Conservation (phyloP, 2,888 invertebrate genomes). For the Macrosoma leucophasiata region DNA sequence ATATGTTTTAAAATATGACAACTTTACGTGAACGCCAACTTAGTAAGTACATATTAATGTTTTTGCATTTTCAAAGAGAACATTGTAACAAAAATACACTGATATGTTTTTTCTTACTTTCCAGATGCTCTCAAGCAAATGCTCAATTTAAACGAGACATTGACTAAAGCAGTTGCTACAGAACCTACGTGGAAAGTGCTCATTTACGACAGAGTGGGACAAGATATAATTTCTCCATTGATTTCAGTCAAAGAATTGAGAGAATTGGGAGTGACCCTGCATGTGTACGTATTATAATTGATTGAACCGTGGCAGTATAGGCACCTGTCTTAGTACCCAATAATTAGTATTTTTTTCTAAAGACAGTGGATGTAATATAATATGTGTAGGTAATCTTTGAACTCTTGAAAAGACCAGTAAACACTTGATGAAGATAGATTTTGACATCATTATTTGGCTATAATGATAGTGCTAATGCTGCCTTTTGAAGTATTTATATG, state of each 20-base stretch:
- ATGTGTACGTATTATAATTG: slow-evolving; percentile 84
- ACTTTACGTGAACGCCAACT: slow-evolving; percentile 83
- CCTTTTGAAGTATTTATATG: too few relatives aligned
- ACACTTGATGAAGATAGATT: too few relatives aligned
- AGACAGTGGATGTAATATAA: too few relatives aligned
- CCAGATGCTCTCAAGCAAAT: slow-evolving; percentile 95
- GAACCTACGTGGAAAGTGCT: slow-evolving; percentile 98
- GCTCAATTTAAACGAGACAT: slow-evolving; percentile 92
- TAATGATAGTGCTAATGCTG: too few relatives aligned
- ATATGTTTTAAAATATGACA: slow-evolving; percentile 66
- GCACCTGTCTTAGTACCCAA: too few relatives aligned
- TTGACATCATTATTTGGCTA: too few relatives aligned
- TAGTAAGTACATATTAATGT: slow-evolving; percentile 62
- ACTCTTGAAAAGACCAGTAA: too few relatives aligned
- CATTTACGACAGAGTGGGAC: slow-evolving; percentile 96
- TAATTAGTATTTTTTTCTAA: too few relatives aligned
- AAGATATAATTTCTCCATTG: slow-evolving; percentile 98
- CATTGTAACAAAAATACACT: slow-evolving; percentile 2
- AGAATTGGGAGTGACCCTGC: slow-evolving; percentile 97
- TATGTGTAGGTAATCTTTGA: too few relatives aligned
- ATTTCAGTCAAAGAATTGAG: slow-evolving; percentile 96
- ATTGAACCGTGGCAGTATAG: not conserved
- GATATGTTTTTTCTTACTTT: slow-evolving; percentile 32
- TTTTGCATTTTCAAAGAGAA: slow-evolving; percentile 9
- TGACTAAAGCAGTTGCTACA: slow-evolving; percentile 83